These are phyloP conservation scores for Apamea epomidion DNA, from an alignment of 2,888 invertebrate species.

Conservation along the genomic window DNA sequence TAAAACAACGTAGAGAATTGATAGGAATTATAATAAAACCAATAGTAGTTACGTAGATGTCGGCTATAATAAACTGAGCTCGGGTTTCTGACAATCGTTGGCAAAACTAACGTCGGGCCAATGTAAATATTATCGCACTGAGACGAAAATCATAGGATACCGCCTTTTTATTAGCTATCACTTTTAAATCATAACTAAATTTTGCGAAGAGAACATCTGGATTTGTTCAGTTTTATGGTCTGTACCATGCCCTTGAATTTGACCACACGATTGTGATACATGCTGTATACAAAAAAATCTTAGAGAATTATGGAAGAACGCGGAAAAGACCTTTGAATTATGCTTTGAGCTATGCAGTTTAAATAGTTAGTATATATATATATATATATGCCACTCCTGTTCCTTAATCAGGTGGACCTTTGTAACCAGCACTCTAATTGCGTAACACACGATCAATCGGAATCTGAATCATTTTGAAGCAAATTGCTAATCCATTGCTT, in stretches of 20 bases:
- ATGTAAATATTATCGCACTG: conserved; percentile 75
- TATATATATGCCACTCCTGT: background rate
- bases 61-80: conserved; percentile 59
- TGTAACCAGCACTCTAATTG: no score
- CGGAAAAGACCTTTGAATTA: background rate
- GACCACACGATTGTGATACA: no score
- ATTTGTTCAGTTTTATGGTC: background rate
- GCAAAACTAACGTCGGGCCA: conserved; percentile 68
- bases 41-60: conserved; percentile 35
- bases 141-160: conserved; percentile 63
- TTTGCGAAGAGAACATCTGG: background rate
- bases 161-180: conserved; percentile 38
- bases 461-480: no score
- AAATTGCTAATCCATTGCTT: no score
- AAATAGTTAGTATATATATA: background rate
- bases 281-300: background rate
- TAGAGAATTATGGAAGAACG: background rate
- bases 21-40: conserved; percentile 35
- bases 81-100: conserved; percentile 69
- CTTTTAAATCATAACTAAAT: conserved; percentile 12
- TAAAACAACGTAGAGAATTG: conserved; percentile 3
- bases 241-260: background rate
- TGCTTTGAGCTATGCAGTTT: background rate
- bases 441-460: no score
- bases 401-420: background rate